A percentile compares a stretch with the other conserved stretches of the same genome.
phyloP scores from a whole-genome alignment of 2,888 invertebrate species.

The Melanchra persicariae region DNA sequence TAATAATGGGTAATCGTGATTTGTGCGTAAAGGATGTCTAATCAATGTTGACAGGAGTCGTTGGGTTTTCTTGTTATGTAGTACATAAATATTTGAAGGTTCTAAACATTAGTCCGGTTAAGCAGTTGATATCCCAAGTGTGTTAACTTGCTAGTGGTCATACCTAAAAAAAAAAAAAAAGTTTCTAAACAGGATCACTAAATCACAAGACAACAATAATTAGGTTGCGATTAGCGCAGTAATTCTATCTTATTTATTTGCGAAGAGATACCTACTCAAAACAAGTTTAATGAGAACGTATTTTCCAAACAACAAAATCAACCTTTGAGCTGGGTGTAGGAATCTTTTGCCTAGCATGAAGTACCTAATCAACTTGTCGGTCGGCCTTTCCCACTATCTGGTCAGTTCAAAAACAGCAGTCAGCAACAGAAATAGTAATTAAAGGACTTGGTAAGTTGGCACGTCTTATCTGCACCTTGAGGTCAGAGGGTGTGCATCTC shows the following conservation, averaged over 20 bases:
- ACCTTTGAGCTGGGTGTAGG: neutral
- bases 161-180: no score
- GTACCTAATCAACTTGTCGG: constrained; percentile 45
- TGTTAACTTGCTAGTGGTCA: no score
- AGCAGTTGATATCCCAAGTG: no score
- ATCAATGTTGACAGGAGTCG: constrained; percentile 59
- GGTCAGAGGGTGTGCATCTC: constrained; percentile 76
- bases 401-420: constrained; percentile 46
- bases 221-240: neutral
- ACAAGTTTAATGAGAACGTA: constrained; percentile 11
- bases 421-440: constrained; percentile 71
- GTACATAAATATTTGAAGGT: no score
- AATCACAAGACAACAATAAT: neutral
- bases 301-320: constrained; percentile 32
- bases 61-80: constrained; percentile 32
- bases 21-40: constrained; percentile 65
- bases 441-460: constrained; percentile 75
- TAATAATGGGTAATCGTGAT: constrained; percentile 75
- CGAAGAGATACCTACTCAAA: neutral
- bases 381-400: constrained; percentile 25
- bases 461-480: constrained; percentile 74
- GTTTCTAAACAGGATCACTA: constrained; percentile 3
- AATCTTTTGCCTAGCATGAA: constrained; percentile 37
- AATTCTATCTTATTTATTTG: neutral
- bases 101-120: no score